A percentile compares a stretch with the other conserved stretches of the same genome.
These are phyloP conservation scores for Rhabdomys pumilio DNA, from an alignment of 2,797 vertebrate species.

Conservation along the genomic window DNA sequence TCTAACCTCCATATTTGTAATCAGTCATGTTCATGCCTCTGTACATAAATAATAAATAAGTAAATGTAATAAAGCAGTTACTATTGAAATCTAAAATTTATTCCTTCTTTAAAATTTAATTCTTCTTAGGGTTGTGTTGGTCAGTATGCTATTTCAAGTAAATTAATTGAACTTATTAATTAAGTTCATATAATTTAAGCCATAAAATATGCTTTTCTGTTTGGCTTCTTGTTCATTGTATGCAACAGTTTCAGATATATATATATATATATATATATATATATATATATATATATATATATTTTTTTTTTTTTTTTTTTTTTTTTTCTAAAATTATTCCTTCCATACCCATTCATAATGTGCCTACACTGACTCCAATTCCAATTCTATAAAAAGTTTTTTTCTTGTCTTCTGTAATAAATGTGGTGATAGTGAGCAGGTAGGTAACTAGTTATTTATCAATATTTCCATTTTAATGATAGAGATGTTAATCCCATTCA, in stretches of 20 bases:
- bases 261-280: neutral
- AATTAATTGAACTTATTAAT: neutral
- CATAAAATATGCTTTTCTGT: neutral
- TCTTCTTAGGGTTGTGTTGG: neutral
- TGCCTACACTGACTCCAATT: neutral
- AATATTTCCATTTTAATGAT: conserved; percentile 61
- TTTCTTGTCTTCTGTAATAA: neutral
- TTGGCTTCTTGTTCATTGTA: neutral
- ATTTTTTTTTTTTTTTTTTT: too few species aligned
- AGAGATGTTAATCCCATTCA: neutral
- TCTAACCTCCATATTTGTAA: neutral
- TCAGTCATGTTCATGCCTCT: neutral
- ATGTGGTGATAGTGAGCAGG: conserved; percentile 44
- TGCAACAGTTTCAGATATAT: neutral
- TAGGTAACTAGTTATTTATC: conserved; percentile 56
- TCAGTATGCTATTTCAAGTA: neutral
- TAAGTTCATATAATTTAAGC: neutral
- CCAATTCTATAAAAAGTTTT: neutral
- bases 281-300: neutral
- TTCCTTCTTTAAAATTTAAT: neutral
- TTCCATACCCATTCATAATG: neutral
- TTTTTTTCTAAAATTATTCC: neutral
- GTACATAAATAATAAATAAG: neutral
- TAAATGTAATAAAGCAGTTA: neutral
- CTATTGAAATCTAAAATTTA: neutral